Evolutionary conservation across 2,797 vertebrate species (phyloP).

Genomic region (Glyptemys insculpta): DNA sequence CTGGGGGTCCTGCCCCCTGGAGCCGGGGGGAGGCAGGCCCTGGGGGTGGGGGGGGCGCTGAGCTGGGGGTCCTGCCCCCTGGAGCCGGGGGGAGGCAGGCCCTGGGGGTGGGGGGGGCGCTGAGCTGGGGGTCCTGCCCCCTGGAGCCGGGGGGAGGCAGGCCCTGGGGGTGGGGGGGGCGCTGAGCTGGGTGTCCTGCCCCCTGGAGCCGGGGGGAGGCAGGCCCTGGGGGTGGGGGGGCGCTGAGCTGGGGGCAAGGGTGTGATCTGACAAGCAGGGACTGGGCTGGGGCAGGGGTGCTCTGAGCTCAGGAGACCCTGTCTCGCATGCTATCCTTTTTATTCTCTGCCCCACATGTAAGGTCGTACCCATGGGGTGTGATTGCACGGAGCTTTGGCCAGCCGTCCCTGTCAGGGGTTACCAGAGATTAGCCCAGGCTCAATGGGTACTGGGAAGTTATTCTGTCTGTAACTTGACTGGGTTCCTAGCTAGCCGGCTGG

Average conservation of each 20-base stretch:
- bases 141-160: too few relatives aligned
- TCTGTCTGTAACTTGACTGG: neutral
- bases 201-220: too few relatives aligned
- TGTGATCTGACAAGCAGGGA: too few relatives aligned
- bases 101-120: neutral
- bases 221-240: neutral
- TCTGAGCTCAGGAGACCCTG: neutral
- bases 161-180: neutral
- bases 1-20: neutral
- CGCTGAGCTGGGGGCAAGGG: neutral
- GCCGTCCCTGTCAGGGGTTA: neutral
- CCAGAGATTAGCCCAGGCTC: neutral
- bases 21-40: too few relatives aligned
- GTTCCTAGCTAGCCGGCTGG: neutral
- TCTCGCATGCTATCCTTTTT: neutral
- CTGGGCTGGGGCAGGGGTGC: too few relatives aligned
- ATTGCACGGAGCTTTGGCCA: neutral
- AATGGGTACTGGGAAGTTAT: neutral
- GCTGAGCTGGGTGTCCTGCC: neutral
- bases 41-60: slow-evolving; percentile 46
- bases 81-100: too few relatives aligned
- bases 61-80: neutral
- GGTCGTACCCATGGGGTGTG: neutral
- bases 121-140: neutral
- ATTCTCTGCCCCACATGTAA: neutral